Percentiles rank a stretch among this genome's conserved stretches.
Evolutionary conservation across 1,140 invertebrate genomes (phyloP).

Genomic region (Listronotus oregonensis): DNA sequence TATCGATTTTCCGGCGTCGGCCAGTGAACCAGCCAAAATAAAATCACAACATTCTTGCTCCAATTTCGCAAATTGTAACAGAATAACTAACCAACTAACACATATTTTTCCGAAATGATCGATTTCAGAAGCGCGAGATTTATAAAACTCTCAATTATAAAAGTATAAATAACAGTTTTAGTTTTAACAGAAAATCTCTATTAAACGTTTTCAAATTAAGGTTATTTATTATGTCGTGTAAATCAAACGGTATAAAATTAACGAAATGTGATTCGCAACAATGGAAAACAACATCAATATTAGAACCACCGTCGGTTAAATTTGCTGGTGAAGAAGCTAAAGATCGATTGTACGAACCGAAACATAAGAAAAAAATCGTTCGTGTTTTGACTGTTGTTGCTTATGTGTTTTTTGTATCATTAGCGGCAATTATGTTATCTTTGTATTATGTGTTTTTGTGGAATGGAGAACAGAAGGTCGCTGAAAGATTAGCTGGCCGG

Average conservation of each 20-base stretch:
- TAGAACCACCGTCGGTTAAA: slow-evolving; percentile 65
- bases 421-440: slow-evolving; percentile 92
- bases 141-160: slow-evolving; percentile 8
- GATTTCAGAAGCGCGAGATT: slow-evolving; percentile 16
- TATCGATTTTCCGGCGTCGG: slow-evolving; percentile 18
- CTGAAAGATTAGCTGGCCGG: slow-evolving; percentile 3
- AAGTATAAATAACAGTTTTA: slow-evolving; percentile 24
- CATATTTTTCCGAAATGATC: slow-evolving; percentile 32
- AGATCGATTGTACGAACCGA: slow-evolving; percentile 79
- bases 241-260: slow-evolving; percentile 51
- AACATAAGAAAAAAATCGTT: slow-evolving; percentile 84
- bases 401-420: slow-evolving; percentile 92
- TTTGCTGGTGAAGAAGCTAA: slow-evolving; percentile 78
- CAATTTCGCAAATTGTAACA: slow-evolving; percentile 35
- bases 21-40: slow-evolving; percentile 23
- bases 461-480: slow-evolving; percentile 61
- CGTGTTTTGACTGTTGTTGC: slow-evolving; percentile 93
- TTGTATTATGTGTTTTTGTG: slow-evolving; percentile 96
- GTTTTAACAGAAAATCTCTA: slow-evolving; percentile 12
- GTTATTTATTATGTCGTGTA: slow-evolving; percentile 52
- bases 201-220: background rate
- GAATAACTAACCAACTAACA: slow-evolving; percentile 28
- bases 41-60: slow-evolving; percentile 49
- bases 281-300: slow-evolving; percentile 54
- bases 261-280: slow-evolving; percentile 44